Conservation (phyloP, 2,888 invertebrate species). For the Stenichneumon culpator region DNA sequence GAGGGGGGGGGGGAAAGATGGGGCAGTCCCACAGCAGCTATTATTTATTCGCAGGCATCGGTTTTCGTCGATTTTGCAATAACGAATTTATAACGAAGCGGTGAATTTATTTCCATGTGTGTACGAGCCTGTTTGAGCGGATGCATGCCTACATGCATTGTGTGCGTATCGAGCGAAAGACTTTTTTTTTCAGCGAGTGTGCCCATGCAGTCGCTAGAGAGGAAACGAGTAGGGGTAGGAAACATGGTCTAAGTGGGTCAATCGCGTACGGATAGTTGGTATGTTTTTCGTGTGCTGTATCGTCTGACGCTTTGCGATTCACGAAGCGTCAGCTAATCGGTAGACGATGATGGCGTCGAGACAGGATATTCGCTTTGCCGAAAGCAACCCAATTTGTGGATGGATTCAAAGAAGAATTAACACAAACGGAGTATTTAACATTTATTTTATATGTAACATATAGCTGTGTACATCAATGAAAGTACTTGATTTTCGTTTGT, state of each 20-base stretch:
- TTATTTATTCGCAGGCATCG: slow-evolving; percentile 5
- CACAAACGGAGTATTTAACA: not conserved
- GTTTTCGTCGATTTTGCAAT: slow-evolving; percentile 15
- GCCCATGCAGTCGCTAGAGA: slow-evolving; percentile 29
- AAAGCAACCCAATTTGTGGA: not conserved
- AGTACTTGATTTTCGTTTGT: too few relatives aligned
- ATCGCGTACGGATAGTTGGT: slow-evolving; percentile 19
- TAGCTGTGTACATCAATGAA: too few relatives aligned
- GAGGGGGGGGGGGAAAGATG: not conserved
- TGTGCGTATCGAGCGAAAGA: slow-evolving; percentile 10
- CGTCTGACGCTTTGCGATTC: not conserved
- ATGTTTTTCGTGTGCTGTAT: slow-evolving; percentile 13
- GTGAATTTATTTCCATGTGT: not conserved
- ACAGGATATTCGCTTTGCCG: not conserved
- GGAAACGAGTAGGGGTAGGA: slow-evolving; percentile 56
- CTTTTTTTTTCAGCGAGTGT: slow-evolving; percentile 19
- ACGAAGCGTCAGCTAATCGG: slow-evolving; percentile 9
- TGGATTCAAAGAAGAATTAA: not conserved
- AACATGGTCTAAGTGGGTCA: slow-evolving; percentile 75
- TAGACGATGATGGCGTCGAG: not conserved
- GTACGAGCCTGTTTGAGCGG: not conserved
- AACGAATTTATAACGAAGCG: not conserved
- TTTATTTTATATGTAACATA: too few relatives aligned
- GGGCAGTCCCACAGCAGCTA: not conserved
- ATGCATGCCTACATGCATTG: not conserved